These are phyloP conservation scores for Nasonia giraulti DNA, from an alignment of 1,140 invertebrate genomes.

Conservation along the genomic window DNA sequence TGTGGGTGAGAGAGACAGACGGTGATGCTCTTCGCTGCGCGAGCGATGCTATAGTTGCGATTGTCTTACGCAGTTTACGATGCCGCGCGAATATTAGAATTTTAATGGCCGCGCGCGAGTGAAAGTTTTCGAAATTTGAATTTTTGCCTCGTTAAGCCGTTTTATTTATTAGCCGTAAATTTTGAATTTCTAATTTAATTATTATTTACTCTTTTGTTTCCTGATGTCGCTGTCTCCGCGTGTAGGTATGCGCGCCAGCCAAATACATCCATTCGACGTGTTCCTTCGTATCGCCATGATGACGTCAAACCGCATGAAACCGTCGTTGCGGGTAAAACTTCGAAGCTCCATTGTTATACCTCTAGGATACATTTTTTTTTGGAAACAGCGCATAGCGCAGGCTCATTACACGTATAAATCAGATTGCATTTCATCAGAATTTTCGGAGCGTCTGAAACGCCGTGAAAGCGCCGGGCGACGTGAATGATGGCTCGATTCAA, in stretches of 20 bases:
- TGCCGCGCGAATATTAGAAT: conserved; percentile 21
- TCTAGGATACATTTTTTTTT: background rate
- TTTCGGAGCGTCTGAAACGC: background rate
- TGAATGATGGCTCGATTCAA: conserved; percentile 1
- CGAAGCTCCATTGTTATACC: conserved; percentile 6
- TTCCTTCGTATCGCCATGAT: no score
- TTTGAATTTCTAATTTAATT: background rate
- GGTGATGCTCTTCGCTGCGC: background rate
- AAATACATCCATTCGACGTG: no score
- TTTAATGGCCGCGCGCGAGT: background rate
- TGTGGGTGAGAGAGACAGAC: conserved; percentile 4
- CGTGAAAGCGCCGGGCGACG: background rate
- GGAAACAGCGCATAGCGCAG: background rate
- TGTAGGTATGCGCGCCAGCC: no score
- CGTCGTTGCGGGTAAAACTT: background rate
- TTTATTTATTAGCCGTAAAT: background rate
- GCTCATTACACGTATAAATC: background rate
- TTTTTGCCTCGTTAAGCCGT: background rate
- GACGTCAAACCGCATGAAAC: background rate
- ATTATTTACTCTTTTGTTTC: background rate
- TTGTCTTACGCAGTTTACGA: background rate
- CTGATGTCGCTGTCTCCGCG: no score
- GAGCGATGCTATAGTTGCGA: background rate
- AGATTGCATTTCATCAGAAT: conserved; percentile 2
- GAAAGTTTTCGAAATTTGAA: background rate